A percentile compares a stretch with the other conserved stretches of the same genome.
Evolutionary conservation across 2,113 vertebrate genomes (phyloP).

Genomic region (Panthera leo): DNA sequence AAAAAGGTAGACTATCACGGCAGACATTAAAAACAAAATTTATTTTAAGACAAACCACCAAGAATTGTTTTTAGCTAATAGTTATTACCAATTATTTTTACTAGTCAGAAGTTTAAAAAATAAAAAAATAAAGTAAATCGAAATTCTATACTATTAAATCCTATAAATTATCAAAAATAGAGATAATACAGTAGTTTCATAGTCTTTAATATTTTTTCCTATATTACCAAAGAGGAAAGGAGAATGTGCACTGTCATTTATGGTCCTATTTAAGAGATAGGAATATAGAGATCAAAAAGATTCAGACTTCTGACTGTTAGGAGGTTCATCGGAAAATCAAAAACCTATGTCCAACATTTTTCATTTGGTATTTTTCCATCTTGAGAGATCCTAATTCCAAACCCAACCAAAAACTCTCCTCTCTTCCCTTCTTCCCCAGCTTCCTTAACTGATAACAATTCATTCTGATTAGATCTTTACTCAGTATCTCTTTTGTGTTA

Average conservation of each 20-base stretch:
- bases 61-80: neutral
- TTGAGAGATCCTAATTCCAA: neutral
- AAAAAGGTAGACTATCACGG: neutral
- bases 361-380: neutral
- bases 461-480: neutral
- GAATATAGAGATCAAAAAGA: neutral
- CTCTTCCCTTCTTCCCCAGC: neutral
- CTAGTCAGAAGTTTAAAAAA: neutral
- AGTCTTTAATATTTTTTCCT: neutral
- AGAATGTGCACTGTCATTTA: neutral
- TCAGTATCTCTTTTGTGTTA: neutral
- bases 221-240: neutral
- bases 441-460: neutral
- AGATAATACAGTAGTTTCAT: neutral
- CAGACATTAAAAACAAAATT: neutral
- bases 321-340: conserved; percentile 12
- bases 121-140: neutral
- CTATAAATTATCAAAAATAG: conserved; percentile 1
- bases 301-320: neutral
- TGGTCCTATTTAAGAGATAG: neutral
- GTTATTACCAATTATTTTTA: conserved; percentile 12
- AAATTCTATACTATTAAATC: neutral
- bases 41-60: neutral
- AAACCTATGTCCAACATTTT: neutral
- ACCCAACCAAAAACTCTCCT: neutral